These are phyloP conservation scores for Stigmatopora nigra DNA, from an alignment of 2,113 vertebrate species.

Conservation along the genomic window DNA sequence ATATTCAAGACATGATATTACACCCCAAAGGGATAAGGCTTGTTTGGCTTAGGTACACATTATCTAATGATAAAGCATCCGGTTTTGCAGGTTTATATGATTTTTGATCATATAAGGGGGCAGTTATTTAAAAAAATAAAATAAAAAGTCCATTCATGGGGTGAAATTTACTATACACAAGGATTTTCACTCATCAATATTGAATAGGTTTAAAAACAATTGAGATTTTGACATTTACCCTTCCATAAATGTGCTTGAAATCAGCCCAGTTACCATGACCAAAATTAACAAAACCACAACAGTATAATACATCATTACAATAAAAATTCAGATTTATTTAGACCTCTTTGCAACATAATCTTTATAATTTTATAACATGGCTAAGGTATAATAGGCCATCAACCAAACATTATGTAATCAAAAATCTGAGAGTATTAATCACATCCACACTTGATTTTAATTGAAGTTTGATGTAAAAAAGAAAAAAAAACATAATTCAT, in stretches of 20 bases:
- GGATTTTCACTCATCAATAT: too few relatives aligned
- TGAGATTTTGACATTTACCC: too few relatives aligned
- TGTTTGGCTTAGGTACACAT: too few relatives aligned
- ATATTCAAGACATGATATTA: too few relatives aligned
- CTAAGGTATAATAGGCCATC: background rate
- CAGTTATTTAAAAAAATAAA: too few relatives aligned
- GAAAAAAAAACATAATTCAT: too few relatives aligned
- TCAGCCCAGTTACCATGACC: background rate
- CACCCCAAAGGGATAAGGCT: too few relatives aligned
- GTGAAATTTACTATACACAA: too few relatives aligned
- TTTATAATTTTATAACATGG: background rate
- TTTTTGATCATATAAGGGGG: background rate
- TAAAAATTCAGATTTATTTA: background rate
- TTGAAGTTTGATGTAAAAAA: background rate
- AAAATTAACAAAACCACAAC: background rate
- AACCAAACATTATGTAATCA: background rate
- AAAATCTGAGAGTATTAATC: background rate
- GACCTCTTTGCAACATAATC: background rate
- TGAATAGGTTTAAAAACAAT: background rate
- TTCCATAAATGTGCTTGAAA: background rate
- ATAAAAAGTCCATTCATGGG: too few relatives aligned
- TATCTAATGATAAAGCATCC: too few relatives aligned
- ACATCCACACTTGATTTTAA: background rate
- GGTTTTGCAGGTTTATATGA: background rate
- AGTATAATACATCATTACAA: background rate